A percentile compares a stretch with the other conserved stretches of the same genome.
Evolutionary conservation across 2,113 vertebrate genomes (phyloP).

Genomic region (Dromaius novaehollandiae): DNA sequence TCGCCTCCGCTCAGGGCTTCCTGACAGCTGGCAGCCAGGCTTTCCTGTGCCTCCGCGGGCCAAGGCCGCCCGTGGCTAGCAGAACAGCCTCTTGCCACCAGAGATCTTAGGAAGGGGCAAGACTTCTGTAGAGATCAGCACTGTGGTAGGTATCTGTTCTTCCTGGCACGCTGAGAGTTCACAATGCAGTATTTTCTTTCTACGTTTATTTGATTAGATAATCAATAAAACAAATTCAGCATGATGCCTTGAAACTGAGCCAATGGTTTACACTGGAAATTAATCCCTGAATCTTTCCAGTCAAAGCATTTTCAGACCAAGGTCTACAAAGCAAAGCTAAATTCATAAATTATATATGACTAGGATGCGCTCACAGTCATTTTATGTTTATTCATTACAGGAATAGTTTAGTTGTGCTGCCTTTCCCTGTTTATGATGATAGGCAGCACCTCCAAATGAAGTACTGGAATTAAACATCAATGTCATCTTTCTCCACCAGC

Average conservation of each 20-base stretch:
- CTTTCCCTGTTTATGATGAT: conserved; percentile 23
- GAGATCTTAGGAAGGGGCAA: not conserved
- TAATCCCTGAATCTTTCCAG: conserved; percentile 33
- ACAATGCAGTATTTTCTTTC: not conserved
- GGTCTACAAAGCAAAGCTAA: conserved; percentile 58
- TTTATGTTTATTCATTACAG: conserved; percentile 68
- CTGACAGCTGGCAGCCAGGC: conserved; percentile 36
- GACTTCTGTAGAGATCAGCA: not conserved
- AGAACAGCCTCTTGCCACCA: not conserved
- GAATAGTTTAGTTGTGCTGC: conserved; percentile 25
- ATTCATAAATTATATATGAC: conserved; percentile 65
- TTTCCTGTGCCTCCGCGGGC: not conserved
- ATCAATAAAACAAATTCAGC: conserved; percentile 47
- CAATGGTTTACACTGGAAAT: conserved; percentile 54
- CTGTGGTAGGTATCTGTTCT: not conserved
- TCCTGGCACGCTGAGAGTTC: not conserved
- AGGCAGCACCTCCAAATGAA: conserved; percentile 16
- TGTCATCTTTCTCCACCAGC: not conserved
- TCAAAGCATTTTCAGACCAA: conserved; percentile 17
- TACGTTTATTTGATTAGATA: conserved; percentile 10
- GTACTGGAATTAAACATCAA: not conserved
- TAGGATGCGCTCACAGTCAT: conserved; percentile 33
- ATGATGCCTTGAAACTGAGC: not conserved
- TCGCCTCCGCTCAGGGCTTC: conserved; percentile 17
- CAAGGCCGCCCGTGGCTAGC: not conserved